phyloP scores from a whole-genome alignment of 2,888 invertebrate genomes.

The Drosophila flavopinicola region DNA sequence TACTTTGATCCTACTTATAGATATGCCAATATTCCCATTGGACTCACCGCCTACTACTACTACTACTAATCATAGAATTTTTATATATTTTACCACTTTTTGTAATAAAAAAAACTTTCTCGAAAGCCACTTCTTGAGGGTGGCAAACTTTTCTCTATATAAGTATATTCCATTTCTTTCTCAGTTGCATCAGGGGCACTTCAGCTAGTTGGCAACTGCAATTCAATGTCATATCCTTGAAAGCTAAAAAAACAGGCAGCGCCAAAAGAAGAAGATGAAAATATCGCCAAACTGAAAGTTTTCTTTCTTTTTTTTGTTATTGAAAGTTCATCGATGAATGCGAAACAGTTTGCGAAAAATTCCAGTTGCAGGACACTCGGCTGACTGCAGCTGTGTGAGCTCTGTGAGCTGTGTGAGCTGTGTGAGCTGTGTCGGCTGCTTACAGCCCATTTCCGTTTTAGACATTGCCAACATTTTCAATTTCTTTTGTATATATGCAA shows the following conservation, averaged over 20 bases:
- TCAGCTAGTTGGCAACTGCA: conserved; percentile 63
- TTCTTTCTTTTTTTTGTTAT: too few relatives aligned
- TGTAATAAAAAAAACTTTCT: conserved; percentile 42
- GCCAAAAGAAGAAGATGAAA: conserved; percentile 18
- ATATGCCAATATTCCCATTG: conserved; percentile 2
- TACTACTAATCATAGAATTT: conserved; percentile 24
- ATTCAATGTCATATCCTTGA: conserved; percentile 79
- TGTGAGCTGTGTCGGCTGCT: conserved; percentile 54
- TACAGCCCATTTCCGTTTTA: conserved; percentile 76
- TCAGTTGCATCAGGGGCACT: conserved; percentile 46
- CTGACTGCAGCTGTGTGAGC: conserved; percentile 19
- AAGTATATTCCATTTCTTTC: neutral
- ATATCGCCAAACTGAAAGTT: conserved; percentile 60
- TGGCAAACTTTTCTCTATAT: conserved; percentile 33
- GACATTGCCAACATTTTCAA: conserved; percentile 66
- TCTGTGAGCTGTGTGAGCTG: conserved; percentile 1
- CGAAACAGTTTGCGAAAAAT: conserved; percentile 38
- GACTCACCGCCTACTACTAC: conserved; percentile 18
- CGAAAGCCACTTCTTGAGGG: conserved; percentile 26
- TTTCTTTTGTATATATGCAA: conserved; percentile 73
- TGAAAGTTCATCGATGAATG: conserved; percentile 80
- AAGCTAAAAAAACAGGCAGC: conserved; percentile 43
- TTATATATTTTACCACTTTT: conserved; percentile 25
- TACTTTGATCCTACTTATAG: neutral
- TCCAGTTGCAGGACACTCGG: conserved; percentile 31